A percentile compares a stretch with the other conserved stretches of the same genome.
Conservation (phyloP, 2,113 vertebrate species). For the Trinectes maculatus region DNA sequence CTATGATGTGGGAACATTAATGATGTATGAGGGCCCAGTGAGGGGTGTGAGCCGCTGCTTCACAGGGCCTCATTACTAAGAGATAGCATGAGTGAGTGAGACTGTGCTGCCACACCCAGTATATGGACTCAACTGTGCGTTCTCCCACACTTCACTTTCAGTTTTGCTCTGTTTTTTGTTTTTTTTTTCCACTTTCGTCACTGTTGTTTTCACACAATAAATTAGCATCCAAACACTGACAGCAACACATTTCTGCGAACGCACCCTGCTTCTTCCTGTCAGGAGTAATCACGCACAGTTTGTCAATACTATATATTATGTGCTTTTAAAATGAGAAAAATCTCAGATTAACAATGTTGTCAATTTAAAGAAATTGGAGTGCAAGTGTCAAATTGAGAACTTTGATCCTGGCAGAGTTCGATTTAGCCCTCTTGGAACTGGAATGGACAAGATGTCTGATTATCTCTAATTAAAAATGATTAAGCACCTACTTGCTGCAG, state of each 20-base stretch:
- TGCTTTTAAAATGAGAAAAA: slow-evolving; percentile 10
- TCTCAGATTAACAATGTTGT: slow-evolving; percentile 50
- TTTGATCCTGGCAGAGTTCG: slow-evolving; percentile 67
- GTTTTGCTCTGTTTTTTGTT: slow-evolving; percentile 16
- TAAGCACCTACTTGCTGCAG: slow-evolving; percentile 82
- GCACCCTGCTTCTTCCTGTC: slow-evolving; percentile 1
- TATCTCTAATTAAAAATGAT: slow-evolving; percentile 87
- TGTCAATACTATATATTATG: slow-evolving; percentile 9
- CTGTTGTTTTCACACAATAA: slow-evolving; percentile 38
- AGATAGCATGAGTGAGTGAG: slow-evolving; percentile 47
- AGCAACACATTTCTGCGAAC: neutral
- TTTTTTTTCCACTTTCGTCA: slow-evolving; percentile 9
- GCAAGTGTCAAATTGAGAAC: slow-evolving; percentile 64
- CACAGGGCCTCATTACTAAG: slow-evolving; percentile 78
- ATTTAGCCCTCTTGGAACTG: slow-evolving; percentile 70
- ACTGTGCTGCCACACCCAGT: slow-evolving; percentile 47
- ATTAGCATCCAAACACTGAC: slow-evolving; percentile 33
- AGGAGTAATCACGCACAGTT: slow-evolving; percentile 4
- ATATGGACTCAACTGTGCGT: slow-evolving; percentile 13
- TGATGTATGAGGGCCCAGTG: slow-evolving; percentile 81
- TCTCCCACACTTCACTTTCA: slow-evolving; percentile 34
- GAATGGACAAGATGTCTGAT: slow-evolving; percentile 84
- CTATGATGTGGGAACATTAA: slow-evolving; percentile 84
- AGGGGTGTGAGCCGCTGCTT: slow-evolving; percentile 70
- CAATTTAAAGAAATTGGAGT: slow-evolving; percentile 59